Evolutionary conservation across 2,113 vertebrate species (phyloP), one percentile per base, ranked within the genome.

Genomic region (Tylochromis polylepis): DNA sequence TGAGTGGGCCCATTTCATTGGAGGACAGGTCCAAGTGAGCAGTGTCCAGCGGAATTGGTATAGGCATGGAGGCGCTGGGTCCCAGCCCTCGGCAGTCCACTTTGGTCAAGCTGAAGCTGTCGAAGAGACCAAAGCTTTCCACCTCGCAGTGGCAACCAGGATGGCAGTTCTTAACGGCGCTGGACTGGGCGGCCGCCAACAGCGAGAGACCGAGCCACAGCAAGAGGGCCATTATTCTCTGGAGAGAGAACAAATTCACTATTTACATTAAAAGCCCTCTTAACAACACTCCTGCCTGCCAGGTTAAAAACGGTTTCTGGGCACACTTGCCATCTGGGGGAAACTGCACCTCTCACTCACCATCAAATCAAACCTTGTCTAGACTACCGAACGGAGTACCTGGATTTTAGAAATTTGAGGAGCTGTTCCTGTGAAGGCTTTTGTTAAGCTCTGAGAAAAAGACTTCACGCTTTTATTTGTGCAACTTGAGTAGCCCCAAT

Each of bases 31-130:
- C 98, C 88, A 99, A 89, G 82, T 98, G 97, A 51, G 98, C 94
- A 0, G 98, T 99, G 93, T 99, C 98, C 95, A 99, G 92, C 0
- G 99, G 98, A 87, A 99, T 98, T 84, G 97, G 96, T 56, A 99
- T 95, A 0, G 98, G 98, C 88, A 97, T 93, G 3, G 96, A 93
- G 57, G 96, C 90, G 29, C 96, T 95, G 3, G 97, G 96, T 1
- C 97, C 98, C 31, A 99, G 92, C 15, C 97, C 95, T 2, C 97
- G 96, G 91, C 99, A 99, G 88, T 99, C 97, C 83, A 98, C 98
- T 24, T 97, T 97, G 41, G 98, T 99, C 90, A 99, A 90, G 88
- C 99, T 99, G 95, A 99, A 99, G 95, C 99, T 99, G 93, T 98
- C 97, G 0, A 99, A 99, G 81, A 99, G 96, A 36, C 99, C 99